Evolutionary conservation across 2,888 invertebrate genomes (phyloP).

Genomic region (Volucella bombylans): DNA sequence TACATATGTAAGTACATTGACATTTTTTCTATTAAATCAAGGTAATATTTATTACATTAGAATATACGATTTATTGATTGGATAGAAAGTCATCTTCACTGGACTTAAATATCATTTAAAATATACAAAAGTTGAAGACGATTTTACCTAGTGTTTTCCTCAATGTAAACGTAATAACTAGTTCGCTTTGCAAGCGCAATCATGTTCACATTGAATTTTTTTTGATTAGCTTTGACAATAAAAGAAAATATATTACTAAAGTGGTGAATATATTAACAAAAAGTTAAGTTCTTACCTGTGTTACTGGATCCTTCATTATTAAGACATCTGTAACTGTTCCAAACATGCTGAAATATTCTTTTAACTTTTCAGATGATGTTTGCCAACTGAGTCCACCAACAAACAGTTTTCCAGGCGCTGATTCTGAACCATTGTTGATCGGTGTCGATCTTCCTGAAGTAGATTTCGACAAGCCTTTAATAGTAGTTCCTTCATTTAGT

Average conservation of each 20-base stretch:
- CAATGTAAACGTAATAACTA: no score
- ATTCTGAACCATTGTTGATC: conserved; percentile 85
- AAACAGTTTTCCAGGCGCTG: conserved; percentile 93
- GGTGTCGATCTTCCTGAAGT: conserved; percentile 90
- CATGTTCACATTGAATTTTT: no score
- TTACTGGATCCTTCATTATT: conserved; percentile 96
- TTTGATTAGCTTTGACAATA: conserved; percentile 8
- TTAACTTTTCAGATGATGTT: conserved; percentile 94
- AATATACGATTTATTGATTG: no score
- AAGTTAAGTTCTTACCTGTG: conserved; percentile 87
- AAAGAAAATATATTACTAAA: conserved; percentile 38
- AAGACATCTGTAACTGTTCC: conserved; percentile 95
- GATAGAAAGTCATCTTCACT: no score
- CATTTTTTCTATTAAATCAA: no score
- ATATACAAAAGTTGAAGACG: no score
- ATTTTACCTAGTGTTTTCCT: no score
- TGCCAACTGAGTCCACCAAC: conserved; percentile 97
- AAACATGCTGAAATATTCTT: conserved; percentile 96
- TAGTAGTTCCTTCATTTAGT: conserved; percentile 41
- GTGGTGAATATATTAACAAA: conserved; percentile 35
- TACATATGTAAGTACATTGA: no score
- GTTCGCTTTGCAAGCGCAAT: no score
- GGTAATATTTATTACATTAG: no score
- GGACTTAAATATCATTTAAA: no score
- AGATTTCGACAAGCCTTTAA: conserved; percentile 82